Percentiles rank a stretch among this genome's conserved stretches.
Evolutionary conservation across 2,888 invertebrate species (phyloP).

Genomic region (Melieria omissa): DNA sequence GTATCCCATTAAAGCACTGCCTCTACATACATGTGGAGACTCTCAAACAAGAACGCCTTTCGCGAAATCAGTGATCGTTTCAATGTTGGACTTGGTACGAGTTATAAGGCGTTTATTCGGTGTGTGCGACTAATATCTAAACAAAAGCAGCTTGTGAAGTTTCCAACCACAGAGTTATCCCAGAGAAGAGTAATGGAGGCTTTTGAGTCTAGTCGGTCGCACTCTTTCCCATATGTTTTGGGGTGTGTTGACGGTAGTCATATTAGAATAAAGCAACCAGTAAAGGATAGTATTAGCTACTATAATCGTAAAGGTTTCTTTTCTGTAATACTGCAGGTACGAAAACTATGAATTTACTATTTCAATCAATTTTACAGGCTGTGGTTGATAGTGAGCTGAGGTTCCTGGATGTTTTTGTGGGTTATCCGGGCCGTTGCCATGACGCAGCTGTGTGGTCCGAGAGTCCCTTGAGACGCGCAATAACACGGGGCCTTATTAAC

Average conservation of each 20-base stretch:
- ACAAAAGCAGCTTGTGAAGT: neutral
- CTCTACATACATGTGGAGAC: slow-evolving; percentile 1
- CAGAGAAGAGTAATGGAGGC: neutral
- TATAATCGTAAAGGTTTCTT: slow-evolving; percentile 2
- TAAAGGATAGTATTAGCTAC: slow-evolving; percentile 1
- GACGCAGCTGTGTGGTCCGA: slow-evolving; percentile 33
- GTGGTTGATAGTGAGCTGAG: slow-evolving; percentile 31
- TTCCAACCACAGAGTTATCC: neutral
- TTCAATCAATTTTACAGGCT: slow-evolving; percentile 16
- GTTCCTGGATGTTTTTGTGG: slow-evolving; percentile 35
- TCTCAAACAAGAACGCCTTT: neutral
- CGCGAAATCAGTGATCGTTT: slow-evolving; percentile 4
- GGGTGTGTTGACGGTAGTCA: neutral
- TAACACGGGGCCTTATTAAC: slow-evolving; percentile 22
- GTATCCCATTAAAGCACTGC: slow-evolving; percentile 7
- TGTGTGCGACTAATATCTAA: neutral
- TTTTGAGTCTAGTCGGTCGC: neutral
- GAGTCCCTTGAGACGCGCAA: slow-evolving; percentile 28
- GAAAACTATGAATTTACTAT: neutral
- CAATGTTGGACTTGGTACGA: slow-evolving; percentile 6
- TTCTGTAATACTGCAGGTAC: neutral
- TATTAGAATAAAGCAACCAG: neutral
- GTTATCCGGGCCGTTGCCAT: slow-evolving; percentile 29
- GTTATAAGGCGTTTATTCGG: neutral
- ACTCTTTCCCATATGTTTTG: neutral